Evolutionary conservation across 1,140 invertebrate species (phyloP).

Genomic region (Harlomillsia oculata): DNA sequence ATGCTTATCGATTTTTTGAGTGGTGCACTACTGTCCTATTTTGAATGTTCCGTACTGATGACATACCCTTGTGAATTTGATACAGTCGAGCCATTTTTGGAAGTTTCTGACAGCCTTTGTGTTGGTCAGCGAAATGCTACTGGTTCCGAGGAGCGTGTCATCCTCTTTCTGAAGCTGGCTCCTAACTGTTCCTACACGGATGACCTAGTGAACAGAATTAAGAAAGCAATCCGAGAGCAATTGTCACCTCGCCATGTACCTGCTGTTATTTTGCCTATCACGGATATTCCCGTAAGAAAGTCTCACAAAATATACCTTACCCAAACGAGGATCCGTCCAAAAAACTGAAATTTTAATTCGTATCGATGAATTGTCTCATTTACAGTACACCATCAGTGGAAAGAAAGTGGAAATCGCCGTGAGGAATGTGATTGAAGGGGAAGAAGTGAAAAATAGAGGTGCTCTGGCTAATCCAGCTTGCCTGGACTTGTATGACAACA

Average conservation of each 20-base stretch:
- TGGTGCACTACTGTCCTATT: background rate
- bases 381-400: conserved; percentile 48
- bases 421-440: conserved; percentile 45
- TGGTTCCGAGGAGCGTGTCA: conserved; percentile 46
- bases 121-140: conserved; percentile 42
- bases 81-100: conserved; percentile 47
- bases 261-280: conserved; percentile 42
- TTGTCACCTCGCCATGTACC: conserved; percentile 49
- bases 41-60: too few species aligned
- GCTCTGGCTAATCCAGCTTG: conserved; percentile 36
- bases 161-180: conserved; percentile 49
- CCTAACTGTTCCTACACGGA: conserved; percentile 39
- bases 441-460: conserved; percentile 36
- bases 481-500: conserved; percentile 34
- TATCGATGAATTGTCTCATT: background rate
- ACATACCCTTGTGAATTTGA: conserved; percentile 13
- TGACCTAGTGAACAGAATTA: conserved; percentile 41
- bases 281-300: conserved; percentile 45
- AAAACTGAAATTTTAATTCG: conserved; percentile 8
- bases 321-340: background rate
- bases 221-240: conserved; percentile 42
- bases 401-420: conserved; percentile 55
- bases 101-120: conserved; percentile 48
- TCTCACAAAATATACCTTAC: background rate
- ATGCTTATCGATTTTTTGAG: too few species aligned